Percentiles rank a stretch among this genome's conserved stretches.
phyloP scores from a whole-genome alignment of 2,797 vertebrate species.

The Galaxias olidus region DNA sequence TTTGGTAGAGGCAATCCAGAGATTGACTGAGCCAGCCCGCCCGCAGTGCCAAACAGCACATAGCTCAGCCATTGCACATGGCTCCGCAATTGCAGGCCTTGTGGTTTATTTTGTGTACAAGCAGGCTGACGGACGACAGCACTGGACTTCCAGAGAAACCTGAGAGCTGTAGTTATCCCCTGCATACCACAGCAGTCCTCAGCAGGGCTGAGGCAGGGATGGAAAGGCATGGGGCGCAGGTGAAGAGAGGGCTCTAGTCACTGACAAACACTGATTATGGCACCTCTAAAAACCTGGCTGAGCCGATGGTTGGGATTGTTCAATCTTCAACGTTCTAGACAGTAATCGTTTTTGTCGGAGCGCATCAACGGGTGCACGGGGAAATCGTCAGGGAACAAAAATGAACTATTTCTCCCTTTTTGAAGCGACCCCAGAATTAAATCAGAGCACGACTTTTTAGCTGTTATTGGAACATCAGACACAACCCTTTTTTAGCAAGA shows the following conservation, averaged over 20 bases:
- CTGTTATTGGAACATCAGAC: too few species aligned
- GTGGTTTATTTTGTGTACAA: constrained; percentile 54
- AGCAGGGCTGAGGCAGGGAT: constrained; percentile 26
- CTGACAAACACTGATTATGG: background rate
- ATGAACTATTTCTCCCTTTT: background rate
- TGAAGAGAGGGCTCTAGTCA: background rate
- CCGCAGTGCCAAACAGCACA: constrained; percentile 47
- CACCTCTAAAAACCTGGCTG: too few species aligned
- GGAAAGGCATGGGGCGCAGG: constrained; percentile 49
- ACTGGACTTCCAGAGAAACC: constrained; percentile 48
- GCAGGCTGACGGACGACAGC: constrained; percentile 44
- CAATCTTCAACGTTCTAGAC: too few species aligned
- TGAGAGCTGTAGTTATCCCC: constrained; percentile 38
- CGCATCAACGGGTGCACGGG: too few species aligned
- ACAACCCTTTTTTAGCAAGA: too few species aligned
- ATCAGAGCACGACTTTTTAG: too few species aligned
- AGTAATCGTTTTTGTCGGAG: too few species aligned
- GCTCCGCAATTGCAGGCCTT: constrained; percentile 67
- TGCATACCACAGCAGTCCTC: constrained; percentile 6
- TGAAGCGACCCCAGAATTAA: constrained; percentile 55
- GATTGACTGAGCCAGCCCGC: constrained; percentile 60
- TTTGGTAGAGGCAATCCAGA: constrained; percentile 51
- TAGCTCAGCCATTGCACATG: constrained; percentile 60
- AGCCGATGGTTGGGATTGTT: too few species aligned
- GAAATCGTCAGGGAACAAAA: too few species aligned